Evolutionary conservation across 2,888 invertebrate genomes (phyloP), one percentile per base, ranked within the genome.

Genomic region (Agrochola litura): DNA sequence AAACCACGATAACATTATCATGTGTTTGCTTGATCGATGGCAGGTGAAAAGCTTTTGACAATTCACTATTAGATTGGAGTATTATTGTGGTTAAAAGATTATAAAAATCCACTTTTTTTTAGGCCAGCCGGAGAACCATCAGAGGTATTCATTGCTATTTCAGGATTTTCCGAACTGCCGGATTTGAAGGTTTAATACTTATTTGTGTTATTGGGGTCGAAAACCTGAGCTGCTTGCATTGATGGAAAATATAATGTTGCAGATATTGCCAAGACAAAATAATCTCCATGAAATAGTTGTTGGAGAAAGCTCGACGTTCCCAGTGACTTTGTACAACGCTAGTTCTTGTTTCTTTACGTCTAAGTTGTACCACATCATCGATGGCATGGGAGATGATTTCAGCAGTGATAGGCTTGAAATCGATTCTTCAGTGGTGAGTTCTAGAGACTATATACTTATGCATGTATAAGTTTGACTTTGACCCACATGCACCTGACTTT

Each of bases 61-160:
- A n/a, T 64, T 58, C 46, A 19, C 16, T 52, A n/a, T 37, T 1
- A 16, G 16, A 14, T 30, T 4, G 14, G 19, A 52, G 10, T 69
- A 64, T 63, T 66, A 37, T 9, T 37, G 8, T 25, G 14, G n/a
- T 9, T n/a, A 2, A 52, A 65, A 41, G 0, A 22, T 54, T n/a
- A 8, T 30, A 6, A 66, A 37, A 41, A 61, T 12, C 12, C 12
- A 30, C 14, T 60, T 73, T 76, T 73, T 91, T 93, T 52, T 90
- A 97, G 96, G 76, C 95, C 96, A 37, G 94, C 95, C 30, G 96
- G 96, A 37, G 95, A 95, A 82, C 95, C 96, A 30, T 89, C 92
- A 2, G 96, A 97, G 83, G 87, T 96, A 69, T 94, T 92, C 73
- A 92, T 96, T 37, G 90, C 94, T 49, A 93, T 96, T 70, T 90